Conservation (phyloP, 2,888 invertebrate species). For the Lordiphosa andalusiaca region DNA sequence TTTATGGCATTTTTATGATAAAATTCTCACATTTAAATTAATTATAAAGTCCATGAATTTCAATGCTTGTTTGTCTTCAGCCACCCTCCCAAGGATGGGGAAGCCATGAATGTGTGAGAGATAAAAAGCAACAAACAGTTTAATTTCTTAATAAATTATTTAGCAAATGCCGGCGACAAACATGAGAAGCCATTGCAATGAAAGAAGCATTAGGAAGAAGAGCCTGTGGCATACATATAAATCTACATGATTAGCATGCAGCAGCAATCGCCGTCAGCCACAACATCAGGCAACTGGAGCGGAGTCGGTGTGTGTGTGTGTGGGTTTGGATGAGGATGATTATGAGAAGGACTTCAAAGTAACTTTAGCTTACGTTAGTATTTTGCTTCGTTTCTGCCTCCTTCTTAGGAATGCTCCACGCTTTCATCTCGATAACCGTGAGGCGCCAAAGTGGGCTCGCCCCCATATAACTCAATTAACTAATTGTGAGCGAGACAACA, state of each 20-base stretch:
- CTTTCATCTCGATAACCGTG: constrained; percentile 55
- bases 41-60: too few species aligned
- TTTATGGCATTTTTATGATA: too few species aligned
- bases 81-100: neutral
- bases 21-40: too few species aligned
- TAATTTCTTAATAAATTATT: constrained; percentile 62
- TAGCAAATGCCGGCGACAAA: constrained; percentile 13
- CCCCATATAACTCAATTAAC: constrained; percentile 53
- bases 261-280: constrained; percentile 29
- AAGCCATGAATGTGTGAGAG: constrained; percentile 2
- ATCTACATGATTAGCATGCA: constrained; percentile 62
- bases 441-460: too few species aligned
- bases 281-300: neutral
- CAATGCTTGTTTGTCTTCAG: too few species aligned
- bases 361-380: constrained; percentile 7
- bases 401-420: constrained; percentile 33
- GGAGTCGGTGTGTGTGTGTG: constrained; percentile 6
- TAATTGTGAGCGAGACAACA: constrained; percentile 44
- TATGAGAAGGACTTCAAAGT: constrained; percentile 21
- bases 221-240: constrained; percentile 46
- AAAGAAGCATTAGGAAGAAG: constrained; percentile 21
- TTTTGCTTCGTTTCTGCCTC: constrained; percentile 8
- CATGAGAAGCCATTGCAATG: constrained; percentile 29
- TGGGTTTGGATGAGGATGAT: constrained; percentile 15
- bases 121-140: constrained; percentile 43